These are phyloP conservation scores for Leuctra nigra DNA, from an alignment of 2,888 invertebrate genomes.

Conservation along the genomic window DNA sequence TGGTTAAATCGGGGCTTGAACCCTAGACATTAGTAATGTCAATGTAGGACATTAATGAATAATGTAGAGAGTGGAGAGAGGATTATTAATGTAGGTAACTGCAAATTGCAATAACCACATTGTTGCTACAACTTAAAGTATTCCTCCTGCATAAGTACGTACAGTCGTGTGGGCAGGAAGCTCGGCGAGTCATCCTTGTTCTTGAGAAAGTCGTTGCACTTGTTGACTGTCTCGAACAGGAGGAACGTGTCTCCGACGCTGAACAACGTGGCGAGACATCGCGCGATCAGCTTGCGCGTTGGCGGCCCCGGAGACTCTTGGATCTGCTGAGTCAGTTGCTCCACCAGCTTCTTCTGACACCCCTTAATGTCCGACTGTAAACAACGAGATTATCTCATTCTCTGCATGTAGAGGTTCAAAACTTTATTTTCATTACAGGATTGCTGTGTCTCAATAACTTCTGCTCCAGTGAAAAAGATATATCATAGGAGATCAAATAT, in stretches of 20 bases:
- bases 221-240: conserved; percentile 94
- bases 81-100: too few relatives aligned
- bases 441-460: conserved; percentile 6
- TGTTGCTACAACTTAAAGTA: too few relatives aligned
- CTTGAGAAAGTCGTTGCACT: conserved; percentile 94
- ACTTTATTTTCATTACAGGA: not conserved
- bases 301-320: conserved; percentile 91
- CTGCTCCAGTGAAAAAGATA: too few relatives aligned
- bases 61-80: too few relatives aligned
- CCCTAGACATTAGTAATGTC: too few relatives aligned
- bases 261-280: conserved; percentile 89
- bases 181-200: conserved; percentile 97
- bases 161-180: conserved; percentile 91
- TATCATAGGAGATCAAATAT: too few relatives aligned
- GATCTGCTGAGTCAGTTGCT: conserved; percentile 85
- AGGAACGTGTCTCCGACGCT: conserved; percentile 96
- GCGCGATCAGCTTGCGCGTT: conserved; percentile 82
- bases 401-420: not conserved
- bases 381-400: too few relatives aligned
- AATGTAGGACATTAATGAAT: too few relatives aligned
- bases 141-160: conserved; percentile 49
- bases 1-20: too few relatives aligned
- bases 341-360: conserved; percentile 91
- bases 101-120: too few relatives aligned
- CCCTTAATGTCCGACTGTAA: conserved; percentile 90